These are phyloP conservation scores for Pluvianellus socialis DNA, from an alignment of 2,113 vertebrate species.

Conservation along the genomic window DNA sequence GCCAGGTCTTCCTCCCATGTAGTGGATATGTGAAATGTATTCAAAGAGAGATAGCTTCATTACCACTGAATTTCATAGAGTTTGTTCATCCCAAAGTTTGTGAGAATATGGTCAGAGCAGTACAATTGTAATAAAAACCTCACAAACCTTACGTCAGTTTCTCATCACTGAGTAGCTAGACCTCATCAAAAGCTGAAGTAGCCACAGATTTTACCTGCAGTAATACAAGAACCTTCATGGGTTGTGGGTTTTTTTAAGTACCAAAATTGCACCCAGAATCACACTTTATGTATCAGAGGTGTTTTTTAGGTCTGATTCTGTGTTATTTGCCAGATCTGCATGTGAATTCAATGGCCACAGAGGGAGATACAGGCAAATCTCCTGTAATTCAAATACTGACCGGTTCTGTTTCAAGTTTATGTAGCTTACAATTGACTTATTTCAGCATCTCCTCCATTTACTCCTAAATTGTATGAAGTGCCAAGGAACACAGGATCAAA, in stretches of 20 bases:
- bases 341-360: not conserved
- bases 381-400: not conserved
- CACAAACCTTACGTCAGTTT: not conserved
- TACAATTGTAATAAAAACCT: not conserved
- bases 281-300: not conserved
- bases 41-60: not conserved
- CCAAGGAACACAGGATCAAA: not conserved
- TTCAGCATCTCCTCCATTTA: not conserved
- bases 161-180: not conserved
- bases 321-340: not conserved
- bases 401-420: not conserved
- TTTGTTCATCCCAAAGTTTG: not conserved
- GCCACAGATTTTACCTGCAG: not conserved
- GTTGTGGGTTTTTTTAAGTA: not conserved
- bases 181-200: not conserved
- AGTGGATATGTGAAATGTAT: not conserved
- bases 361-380: accelerated
- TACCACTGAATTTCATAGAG: not conserved
- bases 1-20: not conserved
- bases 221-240: not conserved
- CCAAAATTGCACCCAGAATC: not conserved
- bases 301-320: not conserved
- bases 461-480: not conserved
- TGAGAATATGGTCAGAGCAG: not conserved
- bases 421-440: not conserved